Evolutionary conservation across 2,888 invertebrate species (phyloP), one percentile per base, ranked within the genome.

Genomic region (Cynaeus angustus): DNA sequence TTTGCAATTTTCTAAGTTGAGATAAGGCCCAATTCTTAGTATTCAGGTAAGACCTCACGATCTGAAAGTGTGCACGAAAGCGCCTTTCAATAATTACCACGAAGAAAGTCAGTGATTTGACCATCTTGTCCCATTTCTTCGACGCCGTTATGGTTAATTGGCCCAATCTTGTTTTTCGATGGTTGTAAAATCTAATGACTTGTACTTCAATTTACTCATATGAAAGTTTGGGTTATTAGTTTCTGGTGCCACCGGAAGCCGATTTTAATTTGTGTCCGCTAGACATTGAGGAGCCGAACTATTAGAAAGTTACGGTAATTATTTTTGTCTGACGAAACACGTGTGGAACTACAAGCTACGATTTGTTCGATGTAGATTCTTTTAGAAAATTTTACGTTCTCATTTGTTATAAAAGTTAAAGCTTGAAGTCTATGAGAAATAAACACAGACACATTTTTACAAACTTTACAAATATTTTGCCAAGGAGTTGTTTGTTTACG

Each of bases 241-340:
- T 33, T 9, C 3, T 33, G 33, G 33, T 33, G n/a, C 33, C 33
- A 33, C 9, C 33, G 33, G 33, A 33, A 33, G 7, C 33, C n/a
- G 33, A 33, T n/a, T 33, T 33, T 33, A 33, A 33, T 33, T 33
- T 33, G 7, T 33, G 33, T 1, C 7, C 7, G 33, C 33, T 33
- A 33, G 43, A 13, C 13, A 12, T 56, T 26, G 56, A 38, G 56
- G 43, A 56, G 56, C 43, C 56, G 26, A 13, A 6, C 26, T 41
- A 43, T 46, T 59, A 59, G 59, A 59, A 59, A 59, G 59, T 59
- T 16, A 10, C 43, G 16, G 38, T 33, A 59, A 59, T 59, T 59
- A 59, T 59, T 58, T 45, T 46, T 28, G 43, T 43, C 33, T 21
- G 21, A 52, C 26, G 30, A 14, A 55, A 56, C 55, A 41, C 41